These are phyloP conservation scores for Patiria miniata DNA, from an alignment of 35 echinoderm and acorn worm species.

Conservation along the genomic window DNA sequence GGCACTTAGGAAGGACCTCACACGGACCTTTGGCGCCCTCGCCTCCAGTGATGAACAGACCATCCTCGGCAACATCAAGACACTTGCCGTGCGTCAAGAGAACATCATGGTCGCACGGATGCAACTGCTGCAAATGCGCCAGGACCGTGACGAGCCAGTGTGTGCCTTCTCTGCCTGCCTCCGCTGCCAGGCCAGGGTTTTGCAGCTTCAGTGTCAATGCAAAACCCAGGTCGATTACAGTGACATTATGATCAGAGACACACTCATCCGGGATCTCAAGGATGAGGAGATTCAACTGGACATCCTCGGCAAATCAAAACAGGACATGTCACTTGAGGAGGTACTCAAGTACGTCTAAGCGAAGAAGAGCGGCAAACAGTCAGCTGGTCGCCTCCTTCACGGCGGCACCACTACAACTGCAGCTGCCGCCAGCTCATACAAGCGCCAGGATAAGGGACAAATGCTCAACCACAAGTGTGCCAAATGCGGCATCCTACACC, in stretches of 20 bases:
- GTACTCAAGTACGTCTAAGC: slow-evolving; percentile 31
- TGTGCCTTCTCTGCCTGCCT: slow-evolving; percentile 41
- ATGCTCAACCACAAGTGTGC: not conserved
- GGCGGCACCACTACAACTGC: not conserved
- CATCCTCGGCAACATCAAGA: slow-evolving; percentile 31
- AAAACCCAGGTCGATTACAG: slow-evolving; percentile 1
- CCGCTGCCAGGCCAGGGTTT: slow-evolving; percentile 37
- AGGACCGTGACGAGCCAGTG: slow-evolving; percentile 52
- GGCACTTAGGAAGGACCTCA: slow-evolving; percentile 33
- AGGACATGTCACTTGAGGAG: too few relatives aligned
- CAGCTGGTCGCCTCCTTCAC: too few relatives aligned
- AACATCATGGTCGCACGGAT: slow-evolving; percentile 46
- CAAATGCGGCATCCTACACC: slow-evolving; percentile 21
- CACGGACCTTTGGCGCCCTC: too few relatives aligned
- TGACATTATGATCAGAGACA: slow-evolving; percentile 28
- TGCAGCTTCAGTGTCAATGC: slow-evolving; percentile 50
- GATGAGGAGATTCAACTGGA: too few relatives aligned
- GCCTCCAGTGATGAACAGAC: not conserved
- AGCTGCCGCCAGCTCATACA: slow-evolving; percentile 12
- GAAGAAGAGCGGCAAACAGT: slow-evolving; percentile 31
- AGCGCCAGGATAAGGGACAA: not conserved
- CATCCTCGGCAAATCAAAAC: too few relatives aligned
- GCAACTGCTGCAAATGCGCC: slow-evolving; percentile 42
- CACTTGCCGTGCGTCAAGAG: slow-evolving; percentile 52
- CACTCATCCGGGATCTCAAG: slow-evolving; percentile 30